A percentile compares a stretch with the other conserved stretches of the same genome.
Evolutionary conservation across 2,888 invertebrate genomes (phyloP).

Genomic region (Herminia tarsipennalis): DNA sequence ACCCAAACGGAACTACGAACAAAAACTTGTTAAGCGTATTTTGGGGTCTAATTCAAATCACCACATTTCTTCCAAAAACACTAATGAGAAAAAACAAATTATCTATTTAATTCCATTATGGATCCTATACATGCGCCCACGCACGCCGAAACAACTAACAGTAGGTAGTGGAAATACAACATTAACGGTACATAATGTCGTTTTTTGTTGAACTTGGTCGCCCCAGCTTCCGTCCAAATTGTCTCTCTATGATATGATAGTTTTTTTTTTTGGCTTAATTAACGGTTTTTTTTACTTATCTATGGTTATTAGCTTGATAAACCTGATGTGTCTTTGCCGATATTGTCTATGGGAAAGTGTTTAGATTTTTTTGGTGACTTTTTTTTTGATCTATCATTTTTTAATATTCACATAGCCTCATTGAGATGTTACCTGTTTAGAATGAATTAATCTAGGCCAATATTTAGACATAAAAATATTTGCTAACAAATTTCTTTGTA

Average conservation of each 20-base stretch:
- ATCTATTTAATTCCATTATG: constrained; percentile 14
- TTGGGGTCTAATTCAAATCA: neutral
- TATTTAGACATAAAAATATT: no score
- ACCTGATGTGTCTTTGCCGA: constrained; percentile 2
- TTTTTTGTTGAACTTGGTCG: constrained; percentile 28
- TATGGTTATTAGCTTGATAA: constrained; percentile 1
- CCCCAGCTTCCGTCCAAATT: constrained; percentile 24
- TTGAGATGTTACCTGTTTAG: no score
- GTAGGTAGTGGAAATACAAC: constrained; percentile 44
- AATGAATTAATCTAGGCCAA: no score
- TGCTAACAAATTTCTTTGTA: no score
- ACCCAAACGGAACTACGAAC: neutral
- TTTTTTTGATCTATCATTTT: no score
- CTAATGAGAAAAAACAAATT: constrained; percentile 16
- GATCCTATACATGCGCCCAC: constrained; percentile 34
- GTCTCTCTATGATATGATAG: constrained; percentile 19
- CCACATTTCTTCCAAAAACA: constrained; percentile 1
- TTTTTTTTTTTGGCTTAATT: constrained; percentile 32
- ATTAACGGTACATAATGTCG: constrained; percentile 45
- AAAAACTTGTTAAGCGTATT: no score
- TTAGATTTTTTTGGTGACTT: neutral
- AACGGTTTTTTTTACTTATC: constrained; percentile 9
- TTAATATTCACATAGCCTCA: no score
- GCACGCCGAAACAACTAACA: constrained; percentile 29
- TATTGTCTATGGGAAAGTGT: constrained; percentile 7